Conservation (phyloP, 2,888 invertebrate genomes). For the Hyppa rectilinea region DNA sequence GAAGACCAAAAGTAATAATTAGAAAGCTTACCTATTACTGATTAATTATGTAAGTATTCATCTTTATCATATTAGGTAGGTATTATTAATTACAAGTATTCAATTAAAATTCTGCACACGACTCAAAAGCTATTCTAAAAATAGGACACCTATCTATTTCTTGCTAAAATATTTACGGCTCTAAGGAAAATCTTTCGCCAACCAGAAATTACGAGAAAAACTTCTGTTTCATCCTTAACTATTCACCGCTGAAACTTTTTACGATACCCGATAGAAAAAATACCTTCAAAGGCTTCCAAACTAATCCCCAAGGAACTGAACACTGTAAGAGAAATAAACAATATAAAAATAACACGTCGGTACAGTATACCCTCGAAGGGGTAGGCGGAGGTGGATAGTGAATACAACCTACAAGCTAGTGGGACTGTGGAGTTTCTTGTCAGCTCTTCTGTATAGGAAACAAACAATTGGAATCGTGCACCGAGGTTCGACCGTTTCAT, state of each 20-base stretch:
- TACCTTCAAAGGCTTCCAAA: slow-evolving; percentile 11
- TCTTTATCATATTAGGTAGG: too few relatives aligned
- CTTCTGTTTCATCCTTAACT: slow-evolving; percentile 24
- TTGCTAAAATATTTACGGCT: slow-evolving; percentile 2
- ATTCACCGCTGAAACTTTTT: slow-evolving; percentile 26
- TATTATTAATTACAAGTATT: neutral
- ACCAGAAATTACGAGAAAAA: slow-evolving; percentile 4
- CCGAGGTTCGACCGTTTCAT: too few relatives aligned
- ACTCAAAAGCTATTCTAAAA: neutral
- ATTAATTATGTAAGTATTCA: neutral
- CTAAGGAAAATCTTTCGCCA: neutral
- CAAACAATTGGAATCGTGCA: too few relatives aligned
- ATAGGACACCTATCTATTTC: neutral
- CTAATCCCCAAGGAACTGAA: neutral
- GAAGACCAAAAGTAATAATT: neutral
- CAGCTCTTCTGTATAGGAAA: too few relatives aligned
- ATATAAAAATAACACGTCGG: neutral
- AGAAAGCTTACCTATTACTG: neutral
- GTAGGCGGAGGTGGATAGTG: neutral
- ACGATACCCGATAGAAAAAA: slow-evolving; percentile 25
- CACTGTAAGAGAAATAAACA: slow-evolving; percentile 20
- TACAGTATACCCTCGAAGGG: neutral
- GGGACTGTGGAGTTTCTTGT: too few relatives aligned
- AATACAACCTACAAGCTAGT: too few relatives aligned
- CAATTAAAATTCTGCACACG: neutral